A percentile compares a stretch with the other conserved stretches of the same genome.
These are phyloP conservation scores for Caenorhabditis drosophilae DNA, from an alignment of 2,888 invertebrate genomes.

Conservation along the genomic window DNA sequence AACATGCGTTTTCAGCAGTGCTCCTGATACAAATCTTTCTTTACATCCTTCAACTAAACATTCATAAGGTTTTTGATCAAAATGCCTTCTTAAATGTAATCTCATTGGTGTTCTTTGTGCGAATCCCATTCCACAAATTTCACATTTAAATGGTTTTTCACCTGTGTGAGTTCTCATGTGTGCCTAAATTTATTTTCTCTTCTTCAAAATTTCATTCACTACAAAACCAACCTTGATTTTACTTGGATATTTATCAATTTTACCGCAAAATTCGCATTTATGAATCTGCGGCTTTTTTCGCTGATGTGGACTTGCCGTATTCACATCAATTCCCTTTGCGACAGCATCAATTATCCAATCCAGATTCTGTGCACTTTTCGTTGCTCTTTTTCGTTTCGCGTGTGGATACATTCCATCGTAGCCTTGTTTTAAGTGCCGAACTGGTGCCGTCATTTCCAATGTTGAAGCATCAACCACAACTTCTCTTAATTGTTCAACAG, in stretches of 20 bases:
- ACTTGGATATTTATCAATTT: slow-evolving; percentile 59
- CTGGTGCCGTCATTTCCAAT: slow-evolving; percentile 36
- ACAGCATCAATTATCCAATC: slow-evolving; percentile 65
- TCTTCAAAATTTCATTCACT: neutral
- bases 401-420: slow-evolving; percentile 3
- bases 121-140: slow-evolving; percentile 57
- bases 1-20: slow-evolving; percentile 53
- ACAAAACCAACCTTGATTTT: slow-evolving; percentile 47
- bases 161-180: slow-evolving; percentile 63
- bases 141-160: slow-evolving; percentile 59
- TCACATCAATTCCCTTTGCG: slow-evolving; percentile 54
- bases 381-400: slow-evolving; percentile 6
- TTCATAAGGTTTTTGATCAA: slow-evolving; percentile 47
- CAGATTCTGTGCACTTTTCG: slow-evolving; percentile 42
- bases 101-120: slow-evolving; percentile 59
- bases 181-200: slow-evolving; percentile 32
- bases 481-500: slow-evolving; percentile 12
- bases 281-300: slow-evolving; percentile 54
- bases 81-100: slow-evolving; percentile 57
- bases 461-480: slow-evolving; percentile 39
- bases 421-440: slow-evolving; percentile 14
- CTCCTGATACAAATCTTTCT: slow-evolving; percentile 46
- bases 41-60: slow-evolving; percentile 43
- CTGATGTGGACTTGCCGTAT: slow-evolving; percentile 53
- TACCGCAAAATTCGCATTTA: slow-evolving; percentile 57